Evolutionary conservation across 2,888 invertebrate species (phyloP).

Genomic region (Linyphia triangularis): DNA sequence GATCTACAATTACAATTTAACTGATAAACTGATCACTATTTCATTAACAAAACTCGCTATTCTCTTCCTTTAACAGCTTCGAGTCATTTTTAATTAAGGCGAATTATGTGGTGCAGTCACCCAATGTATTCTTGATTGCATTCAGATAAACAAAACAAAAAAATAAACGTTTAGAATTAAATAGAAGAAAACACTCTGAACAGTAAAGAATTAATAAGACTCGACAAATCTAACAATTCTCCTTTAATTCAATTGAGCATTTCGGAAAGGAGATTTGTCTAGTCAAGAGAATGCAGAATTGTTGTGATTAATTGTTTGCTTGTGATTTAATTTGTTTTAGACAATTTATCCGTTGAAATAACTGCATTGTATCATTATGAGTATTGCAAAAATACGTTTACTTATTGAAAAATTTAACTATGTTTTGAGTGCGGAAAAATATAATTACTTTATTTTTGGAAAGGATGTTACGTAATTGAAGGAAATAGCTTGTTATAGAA

Average conservation of each 20-base stretch:
- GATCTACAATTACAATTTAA: too few relatives aligned
- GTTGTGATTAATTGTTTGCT: conserved; percentile 29
- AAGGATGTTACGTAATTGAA: too few relatives aligned
- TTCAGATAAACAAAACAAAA: conserved; percentile 23
- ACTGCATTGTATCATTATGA: conserved; percentile 12
- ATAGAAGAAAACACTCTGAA: background rate
- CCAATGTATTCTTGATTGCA: background rate
- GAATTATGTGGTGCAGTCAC: conserved; percentile 7
- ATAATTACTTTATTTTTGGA: too few relatives aligned
- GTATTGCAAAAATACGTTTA: too few relatives aligned
- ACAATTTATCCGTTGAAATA: conserved; percentile 36
- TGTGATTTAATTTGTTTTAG: conserved; percentile 48
- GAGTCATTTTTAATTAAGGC: conserved; percentile 22
- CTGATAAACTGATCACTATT: background rate
- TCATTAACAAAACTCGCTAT: background rate
- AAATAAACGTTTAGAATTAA: background rate
- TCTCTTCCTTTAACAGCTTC: background rate
- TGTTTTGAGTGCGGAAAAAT: too few relatives aligned
- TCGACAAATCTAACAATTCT: conserved; percentile 9
- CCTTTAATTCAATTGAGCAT: background rate
- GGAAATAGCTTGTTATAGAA: too few relatives aligned
- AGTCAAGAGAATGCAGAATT: background rate
- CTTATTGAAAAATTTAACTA: too few relatives aligned
- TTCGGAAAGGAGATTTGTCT: background rate
- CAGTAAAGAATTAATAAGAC: conserved; percentile 37